A percentile compares a stretch with the other conserved stretches of the same genome.
phyloP scores from a whole-genome alignment of 2,113 vertebrate species.

The human (Homo sapiens) region GRCh38 chr9:93163001-93163500 shows the following conservation, averaged over 20 bases:
- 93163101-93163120: neutral
- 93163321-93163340: neutral
- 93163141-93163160: neutral
- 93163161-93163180: neutral
- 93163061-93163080: neutral
- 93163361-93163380: neutral
- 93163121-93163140: too few species aligned
- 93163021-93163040: too few species aligned
- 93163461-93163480: too few species aligned
- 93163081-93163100: neutral
- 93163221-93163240: neutral
- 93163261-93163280: neutral
- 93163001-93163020: too few species aligned
- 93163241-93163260: neutral
- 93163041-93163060: neutral
- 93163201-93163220: neutral
- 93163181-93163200: neutral
- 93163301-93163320: neutral
- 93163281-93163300: neutral
- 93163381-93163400: neutral
- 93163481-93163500: neutral
- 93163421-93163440: neutral
- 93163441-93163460: neutral
- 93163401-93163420: neutral
- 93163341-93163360: neutral